Percentiles rank a stretch among this genome's conserved stretches.
Evolutionary conservation across 2,113 vertebrate genomes (phyloP).

Genomic region (Cervus canadensis): DNA sequence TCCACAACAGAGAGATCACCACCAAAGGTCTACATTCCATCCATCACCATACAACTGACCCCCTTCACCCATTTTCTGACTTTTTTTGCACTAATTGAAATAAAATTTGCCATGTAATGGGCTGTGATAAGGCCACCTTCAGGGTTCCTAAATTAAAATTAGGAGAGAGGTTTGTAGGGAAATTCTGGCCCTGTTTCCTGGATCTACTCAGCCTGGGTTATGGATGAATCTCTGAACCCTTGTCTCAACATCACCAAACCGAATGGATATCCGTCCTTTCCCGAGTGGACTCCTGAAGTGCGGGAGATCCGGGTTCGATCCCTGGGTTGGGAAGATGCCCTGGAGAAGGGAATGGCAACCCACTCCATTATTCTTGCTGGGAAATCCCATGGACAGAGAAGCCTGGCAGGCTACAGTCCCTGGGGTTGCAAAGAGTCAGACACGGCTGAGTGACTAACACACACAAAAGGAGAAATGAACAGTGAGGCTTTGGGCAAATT

Average conservation of each 20-base stretch:
- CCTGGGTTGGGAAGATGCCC: neutral
- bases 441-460: neutral
- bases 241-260: neutral
- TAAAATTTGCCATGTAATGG: neutral
- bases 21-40: neutral
- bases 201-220: neutral
- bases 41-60: neutral
- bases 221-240: neutral
- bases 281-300: neutral
- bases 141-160: conserved; percentile 7
- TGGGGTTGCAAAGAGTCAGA: neutral
- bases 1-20: neutral
- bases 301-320: fast-evolving
- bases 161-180: neutral
- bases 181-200: neutral
- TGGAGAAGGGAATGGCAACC: neutral
- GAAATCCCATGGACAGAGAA: neutral
- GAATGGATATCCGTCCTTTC: neutral
- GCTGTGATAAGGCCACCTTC: neutral
- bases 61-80: neutral
- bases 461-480: neutral
- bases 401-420: neutral
- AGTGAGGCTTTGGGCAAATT: neutral
- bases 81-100: neutral
- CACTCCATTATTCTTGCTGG: neutral